Conservation (phyloP, 2,113 vertebrate genomes). For the Lycocorax pyrrhopterus region DNA sequence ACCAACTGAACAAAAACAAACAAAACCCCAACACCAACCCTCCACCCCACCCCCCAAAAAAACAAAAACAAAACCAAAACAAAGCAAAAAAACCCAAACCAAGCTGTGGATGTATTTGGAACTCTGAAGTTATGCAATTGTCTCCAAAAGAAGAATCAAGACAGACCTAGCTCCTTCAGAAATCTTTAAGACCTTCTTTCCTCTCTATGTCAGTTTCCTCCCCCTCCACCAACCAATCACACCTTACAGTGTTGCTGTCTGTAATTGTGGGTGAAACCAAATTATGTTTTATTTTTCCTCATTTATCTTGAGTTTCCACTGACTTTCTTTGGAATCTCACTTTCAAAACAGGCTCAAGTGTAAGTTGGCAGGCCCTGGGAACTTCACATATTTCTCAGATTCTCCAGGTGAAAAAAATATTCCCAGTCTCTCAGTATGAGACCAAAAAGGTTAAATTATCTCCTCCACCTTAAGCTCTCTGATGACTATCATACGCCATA, state of each 20-base stretch:
- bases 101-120: not conserved
- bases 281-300: not conserved
- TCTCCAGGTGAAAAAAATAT: not conserved
- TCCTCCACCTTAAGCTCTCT: not conserved
- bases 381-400: not conserved
- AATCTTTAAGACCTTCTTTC: not conserved
- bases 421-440: not conserved
- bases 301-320: not conserved
- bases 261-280: not conserved
- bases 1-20: not conserved
- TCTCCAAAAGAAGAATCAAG: not conserved
- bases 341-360: not conserved
- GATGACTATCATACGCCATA: not conserved
- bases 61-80: not conserved
- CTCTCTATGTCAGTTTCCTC: not conserved
- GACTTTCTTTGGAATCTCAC: not conserved
- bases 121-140: not conserved
- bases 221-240: not conserved
- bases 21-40: not conserved
- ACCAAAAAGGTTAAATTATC: not conserved
- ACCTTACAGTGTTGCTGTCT: not conserved
- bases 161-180: not conserved
- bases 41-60: not conserved
- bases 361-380: not conserved
- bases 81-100: not conserved